phyloP scores from a whole-genome alignment of 2,888 invertebrate species.

The Leucozona laternaria region DNA sequence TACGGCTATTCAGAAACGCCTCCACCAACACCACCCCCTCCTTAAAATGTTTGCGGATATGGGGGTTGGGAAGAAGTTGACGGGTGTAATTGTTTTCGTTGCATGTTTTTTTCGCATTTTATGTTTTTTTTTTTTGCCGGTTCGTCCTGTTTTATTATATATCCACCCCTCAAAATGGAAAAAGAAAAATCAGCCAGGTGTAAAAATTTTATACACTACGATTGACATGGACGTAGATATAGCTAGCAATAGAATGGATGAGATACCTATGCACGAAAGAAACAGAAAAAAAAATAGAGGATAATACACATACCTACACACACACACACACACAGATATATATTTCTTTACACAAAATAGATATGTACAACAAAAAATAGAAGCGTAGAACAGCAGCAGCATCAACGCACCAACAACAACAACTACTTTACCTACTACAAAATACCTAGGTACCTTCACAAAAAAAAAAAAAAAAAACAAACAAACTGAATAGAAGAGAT shows the following conservation, averaged over 20 bases:
- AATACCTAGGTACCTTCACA: background rate
- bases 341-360: background rate
- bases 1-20: conserved; percentile 62
- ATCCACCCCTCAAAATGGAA: conserved; percentile 40
- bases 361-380: conserved; percentile 45
- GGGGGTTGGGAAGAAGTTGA: conserved; percentile 22
- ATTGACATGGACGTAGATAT: conserved; percentile 51
- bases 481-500: conserved; percentile 65
- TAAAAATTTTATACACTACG: conserved; percentile 60
- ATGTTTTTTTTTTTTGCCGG: conserved; percentile 6
- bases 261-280: background rate
- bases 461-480: background rate
- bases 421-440: conserved; percentile 43
- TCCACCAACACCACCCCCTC: background rate
- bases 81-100: conserved; percentile 73
- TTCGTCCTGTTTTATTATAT: conserved; percentile 34
- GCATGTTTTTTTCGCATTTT: conserved; percentile 56
- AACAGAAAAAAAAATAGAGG: background rate
- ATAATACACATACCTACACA: conserved; percentile 8
- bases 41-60: conserved; percentile 22
- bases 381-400: conserved; percentile 1
- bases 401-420: background rate
- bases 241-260: background rate
- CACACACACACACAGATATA: background rate
- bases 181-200: conserved; percentile 57